Evolutionary conservation across 2,888 invertebrate species (phyloP), one percentile per base, ranked within the genome.

Genomic region (Drosophila colorata): DNA sequence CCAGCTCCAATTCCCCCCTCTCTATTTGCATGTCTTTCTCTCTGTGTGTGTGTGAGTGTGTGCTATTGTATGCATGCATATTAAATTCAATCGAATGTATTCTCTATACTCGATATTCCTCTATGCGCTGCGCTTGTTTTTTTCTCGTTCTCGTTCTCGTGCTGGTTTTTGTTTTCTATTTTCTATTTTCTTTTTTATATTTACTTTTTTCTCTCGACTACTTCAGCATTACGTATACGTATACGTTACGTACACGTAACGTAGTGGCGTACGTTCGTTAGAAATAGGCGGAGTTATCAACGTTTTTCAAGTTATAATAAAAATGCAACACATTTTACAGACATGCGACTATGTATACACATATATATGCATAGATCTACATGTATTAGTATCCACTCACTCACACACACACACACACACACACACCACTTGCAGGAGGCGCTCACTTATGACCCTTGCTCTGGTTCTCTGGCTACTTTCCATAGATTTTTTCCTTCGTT

Each of bases 261-360:
- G 63, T 75, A 56, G 58, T 57, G 23, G 56, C 59, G 75, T 76
- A 73, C 74, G 84, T 90, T 83, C 88, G 85, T 77, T 90, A 87
- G 89, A 88, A 90, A 90, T 90, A 90, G 90, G 90, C 90, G 91
- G 90, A 91, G 90, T 90, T 90, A 91, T 90, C 91, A 88, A 90
- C 90, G 90, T 89, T 90, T 88, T 90, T 90, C 89, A 90, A 90
- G 91, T 90, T 90, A 89, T 90, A 90, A 91, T 90, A 91, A 90
- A 90, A 90, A 90, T 90, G 90, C 90, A 90, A 85, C 90, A 88
- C 88, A 90, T 85, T 85, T 85, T 88, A 84, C 83, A 88, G 80
- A 89, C 80, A 83, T 80, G 74, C 74, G 69, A 69, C 66, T 68
- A 64, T 71, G 68, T 69, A 63, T 66, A 59, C 59, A 48, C 43